These are phyloP conservation scores for Tragopan temminckii DNA, from an alignment of 2,797 vertebrate species.

Conservation along the genomic window DNA sequence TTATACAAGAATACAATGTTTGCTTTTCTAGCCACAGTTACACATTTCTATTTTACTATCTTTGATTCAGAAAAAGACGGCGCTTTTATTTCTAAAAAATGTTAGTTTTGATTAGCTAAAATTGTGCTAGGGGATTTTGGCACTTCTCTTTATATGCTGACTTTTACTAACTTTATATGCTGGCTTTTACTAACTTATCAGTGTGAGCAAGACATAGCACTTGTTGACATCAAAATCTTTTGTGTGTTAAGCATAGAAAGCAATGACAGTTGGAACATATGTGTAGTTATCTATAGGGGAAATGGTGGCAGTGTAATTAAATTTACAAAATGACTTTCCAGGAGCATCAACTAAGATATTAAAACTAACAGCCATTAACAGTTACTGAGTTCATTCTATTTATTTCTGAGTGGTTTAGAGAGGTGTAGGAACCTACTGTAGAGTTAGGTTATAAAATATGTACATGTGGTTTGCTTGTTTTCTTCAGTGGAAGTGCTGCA, in stretches of 20 bases:
- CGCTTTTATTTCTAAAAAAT: background rate
- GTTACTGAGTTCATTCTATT: background rate
- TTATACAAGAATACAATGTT: background rate
- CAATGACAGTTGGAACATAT: background rate
- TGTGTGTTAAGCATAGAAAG: background rate
- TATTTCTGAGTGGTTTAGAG: background rate
- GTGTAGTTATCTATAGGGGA: background rate
- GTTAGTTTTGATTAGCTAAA: background rate
- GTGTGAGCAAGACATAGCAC: background rate
- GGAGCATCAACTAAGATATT: background rate
- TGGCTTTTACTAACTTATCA: background rate
- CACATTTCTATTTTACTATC: accelerated
- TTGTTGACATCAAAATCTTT: background rate
- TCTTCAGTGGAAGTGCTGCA: background rate
- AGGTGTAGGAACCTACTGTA: background rate
- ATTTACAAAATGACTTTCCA: background rate
- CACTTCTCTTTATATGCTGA: background rate
- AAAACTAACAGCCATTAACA: background rate
- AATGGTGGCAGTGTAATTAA: background rate
- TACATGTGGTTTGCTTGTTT: background rate
- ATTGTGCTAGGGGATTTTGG: background rate
- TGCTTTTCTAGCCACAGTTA: background rate
- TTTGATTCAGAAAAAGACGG: background rate
- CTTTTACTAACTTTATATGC: background rate
- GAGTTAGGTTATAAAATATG: background rate